Percentiles rank a stretch among this genome's conserved stretches.
These are phyloP conservation scores for Ecdyonurus torrentis DNA, from an alignment of 2,888 invertebrate genomes.

Conservation along the genomic window DNA sequence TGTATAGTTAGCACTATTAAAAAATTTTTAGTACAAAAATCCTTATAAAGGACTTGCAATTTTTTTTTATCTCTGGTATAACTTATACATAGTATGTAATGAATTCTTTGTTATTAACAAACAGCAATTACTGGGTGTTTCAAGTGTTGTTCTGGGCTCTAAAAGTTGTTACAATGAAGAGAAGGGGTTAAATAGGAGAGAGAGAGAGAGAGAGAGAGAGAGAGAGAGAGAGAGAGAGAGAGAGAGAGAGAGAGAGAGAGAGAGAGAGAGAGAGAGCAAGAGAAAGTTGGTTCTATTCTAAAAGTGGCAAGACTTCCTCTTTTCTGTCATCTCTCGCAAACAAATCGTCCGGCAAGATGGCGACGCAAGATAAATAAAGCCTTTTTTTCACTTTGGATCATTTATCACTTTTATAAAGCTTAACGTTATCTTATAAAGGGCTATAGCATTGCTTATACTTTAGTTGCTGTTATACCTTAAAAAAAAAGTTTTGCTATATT, in stretches of 20 bases:
- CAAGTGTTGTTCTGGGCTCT: too few relatives aligned
- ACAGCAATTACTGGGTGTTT: too few relatives aligned
- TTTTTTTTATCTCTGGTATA: too few relatives aligned
- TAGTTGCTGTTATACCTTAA: too few relatives aligned
- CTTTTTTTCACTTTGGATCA: neutral
- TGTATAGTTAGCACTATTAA: too few relatives aligned
- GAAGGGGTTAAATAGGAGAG: neutral
- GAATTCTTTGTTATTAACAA: too few relatives aligned
- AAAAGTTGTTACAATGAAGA: too few relatives aligned
- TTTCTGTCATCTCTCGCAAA: neutral
- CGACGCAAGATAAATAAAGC: neutral
- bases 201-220: neutral
- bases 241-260: neutral
- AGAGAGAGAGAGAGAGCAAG: neutral
- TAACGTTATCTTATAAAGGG: neutral
- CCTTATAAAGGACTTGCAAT: too few relatives aligned
- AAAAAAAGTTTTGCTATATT: too few relatives aligned
- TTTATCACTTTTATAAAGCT: neutral
- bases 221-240: neutral
- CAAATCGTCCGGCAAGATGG: neutral
- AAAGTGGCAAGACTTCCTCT: neutral
- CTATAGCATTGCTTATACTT: too few relatives aligned
- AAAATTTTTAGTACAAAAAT: too few relatives aligned
- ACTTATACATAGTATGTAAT: too few relatives aligned
- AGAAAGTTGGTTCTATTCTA: neutral